Evolutionary conservation across 2,113 vertebrate species (phyloP).

Genomic region (Gulo gulo): DNA sequence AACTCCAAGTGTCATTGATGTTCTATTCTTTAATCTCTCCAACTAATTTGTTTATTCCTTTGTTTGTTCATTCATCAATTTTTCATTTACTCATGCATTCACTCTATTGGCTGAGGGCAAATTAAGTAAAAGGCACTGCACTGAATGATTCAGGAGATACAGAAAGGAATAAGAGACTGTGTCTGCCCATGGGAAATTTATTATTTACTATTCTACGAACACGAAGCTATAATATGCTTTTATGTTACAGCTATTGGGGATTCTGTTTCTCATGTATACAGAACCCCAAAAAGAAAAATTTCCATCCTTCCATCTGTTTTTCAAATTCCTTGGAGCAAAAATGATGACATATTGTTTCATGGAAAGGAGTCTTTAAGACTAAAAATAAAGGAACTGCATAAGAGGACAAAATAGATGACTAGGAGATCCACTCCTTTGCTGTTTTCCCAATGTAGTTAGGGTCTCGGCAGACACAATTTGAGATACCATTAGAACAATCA

Average conservation of each 20-base stretch:
- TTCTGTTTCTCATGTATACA: constrained; percentile 9
- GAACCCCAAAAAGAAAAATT: background rate
- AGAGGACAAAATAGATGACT: background rate
- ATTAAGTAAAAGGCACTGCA: background rate
- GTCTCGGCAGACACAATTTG: background rate
- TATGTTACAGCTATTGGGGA: background rate
- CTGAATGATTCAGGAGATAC: background rate
- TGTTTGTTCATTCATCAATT: constrained; percentile 5
- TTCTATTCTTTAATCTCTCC: background rate
- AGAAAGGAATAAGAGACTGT: background rate
- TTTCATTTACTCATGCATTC: background rate
- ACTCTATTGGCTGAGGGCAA: background rate
- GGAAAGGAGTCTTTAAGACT: background rate
- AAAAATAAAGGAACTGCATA: constrained; percentile 13
- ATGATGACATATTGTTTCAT: background rate
- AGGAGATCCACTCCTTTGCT: background rate
- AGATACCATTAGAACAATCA: background rate
- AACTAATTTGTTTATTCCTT: constrained; percentile 25
- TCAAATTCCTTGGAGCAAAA: constrained; percentile 4
- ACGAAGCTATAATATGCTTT: background rate
- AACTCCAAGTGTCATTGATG: background rate
- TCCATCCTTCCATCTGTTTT: background rate
- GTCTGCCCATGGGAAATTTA: background rate
- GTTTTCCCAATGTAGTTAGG: background rate
- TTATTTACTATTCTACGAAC: background rate